These are phyloP conservation scores for Cacoxenus indagator DNA, from an alignment of 2,888 invertebrate genomes.

Conservation along the genomic window DNA sequence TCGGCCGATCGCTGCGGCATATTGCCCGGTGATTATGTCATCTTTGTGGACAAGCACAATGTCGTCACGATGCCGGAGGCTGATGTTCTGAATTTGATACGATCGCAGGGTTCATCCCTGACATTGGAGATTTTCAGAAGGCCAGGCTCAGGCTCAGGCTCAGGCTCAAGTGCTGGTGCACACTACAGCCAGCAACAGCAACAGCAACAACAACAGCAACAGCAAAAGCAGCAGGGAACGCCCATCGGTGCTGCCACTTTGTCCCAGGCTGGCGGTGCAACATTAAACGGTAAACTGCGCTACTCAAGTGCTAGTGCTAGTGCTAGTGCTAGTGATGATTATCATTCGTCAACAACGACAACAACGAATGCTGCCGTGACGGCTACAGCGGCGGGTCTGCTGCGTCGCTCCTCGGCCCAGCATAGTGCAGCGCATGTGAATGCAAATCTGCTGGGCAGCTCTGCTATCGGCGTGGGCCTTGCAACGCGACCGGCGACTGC, in stretches of 20 bases:
- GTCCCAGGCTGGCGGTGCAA: slow-evolving; percentile 32
- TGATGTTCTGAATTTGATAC: slow-evolving; percentile 76
- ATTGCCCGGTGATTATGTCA: slow-evolving; percentile 87
- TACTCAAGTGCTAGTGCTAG: neutral
- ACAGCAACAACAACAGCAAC: slow-evolving; percentile 34
- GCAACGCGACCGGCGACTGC: slow-evolving; percentile 76
- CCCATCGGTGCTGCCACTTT: neutral
- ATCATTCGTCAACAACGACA: neutral
- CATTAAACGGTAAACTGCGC: slow-evolving; percentile 48
- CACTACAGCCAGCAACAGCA: neutral
- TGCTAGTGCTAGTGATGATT: neutral
- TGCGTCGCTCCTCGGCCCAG: slow-evolving; percentile 15
- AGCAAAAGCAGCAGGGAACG: slow-evolving; percentile 21
- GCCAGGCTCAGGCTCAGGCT: slow-evolving; percentile 64
- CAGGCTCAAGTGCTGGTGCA: too few relatives aligned
- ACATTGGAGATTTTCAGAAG: slow-evolving; percentile 79
- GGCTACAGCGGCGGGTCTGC: slow-evolving; percentile 27
- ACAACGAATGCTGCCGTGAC: neutral
- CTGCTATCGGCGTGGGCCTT: slow-evolving; percentile 53
- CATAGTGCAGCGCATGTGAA: neutral
- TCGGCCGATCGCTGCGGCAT: slow-evolving; percentile 88
- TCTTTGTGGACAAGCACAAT: slow-evolving; percentile 89
- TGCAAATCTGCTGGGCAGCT: neutral
- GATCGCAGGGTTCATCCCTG: slow-evolving; percentile 80
- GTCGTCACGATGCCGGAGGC: slow-evolving; percentile 87